These are phyloP conservation scores for Papilio gigon DNA, from an alignment of 2,888 invertebrate species.

Conservation along the genomic window DNA sequence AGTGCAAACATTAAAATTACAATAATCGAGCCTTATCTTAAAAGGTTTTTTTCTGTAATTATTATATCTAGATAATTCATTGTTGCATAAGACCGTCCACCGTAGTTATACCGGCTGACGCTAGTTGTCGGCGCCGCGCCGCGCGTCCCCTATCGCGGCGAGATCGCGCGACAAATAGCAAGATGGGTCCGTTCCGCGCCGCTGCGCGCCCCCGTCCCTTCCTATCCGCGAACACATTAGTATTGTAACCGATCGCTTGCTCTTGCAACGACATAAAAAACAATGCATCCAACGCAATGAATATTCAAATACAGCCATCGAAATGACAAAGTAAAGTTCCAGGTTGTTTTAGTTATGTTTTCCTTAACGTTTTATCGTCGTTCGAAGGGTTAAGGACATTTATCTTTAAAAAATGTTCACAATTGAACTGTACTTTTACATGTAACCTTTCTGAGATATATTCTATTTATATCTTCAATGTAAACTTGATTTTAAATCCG, in stretches of 20 bases:
- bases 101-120: constrained; percentile 50
- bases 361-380: constrained; percentile 13
- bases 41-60: neutral
- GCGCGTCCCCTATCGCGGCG: constrained; percentile 55
- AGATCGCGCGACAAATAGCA: constrained; percentile 70
- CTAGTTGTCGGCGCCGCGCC: constrained; percentile 50
- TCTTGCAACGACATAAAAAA: constrained; percentile 40
- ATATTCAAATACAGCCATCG: constrained; percentile 30
- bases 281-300: constrained; percentile 43
- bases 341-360: constrained; percentile 17
- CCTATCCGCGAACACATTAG: constrained; percentile 53
- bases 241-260: constrained; percentile 46
- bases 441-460: constrained; percentile 13
- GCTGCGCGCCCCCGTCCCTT: constrained; percentile 54
- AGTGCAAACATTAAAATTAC: neutral
- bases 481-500: constrained; percentile 16
- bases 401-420: neutral
- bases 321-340: constrained; percentile 26
- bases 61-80: constrained; percentile 40
- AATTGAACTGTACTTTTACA: constrained; percentile 17
- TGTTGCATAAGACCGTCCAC: constrained; percentile 49
- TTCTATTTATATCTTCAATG: constrained; percentile 1
- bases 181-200: constrained; percentile 57
- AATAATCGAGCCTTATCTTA: neutral
- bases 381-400: constrained; percentile 4